Conservation (phyloP, 1,140 invertebrate genomes). For the Drosophila asahinai region DNA sequence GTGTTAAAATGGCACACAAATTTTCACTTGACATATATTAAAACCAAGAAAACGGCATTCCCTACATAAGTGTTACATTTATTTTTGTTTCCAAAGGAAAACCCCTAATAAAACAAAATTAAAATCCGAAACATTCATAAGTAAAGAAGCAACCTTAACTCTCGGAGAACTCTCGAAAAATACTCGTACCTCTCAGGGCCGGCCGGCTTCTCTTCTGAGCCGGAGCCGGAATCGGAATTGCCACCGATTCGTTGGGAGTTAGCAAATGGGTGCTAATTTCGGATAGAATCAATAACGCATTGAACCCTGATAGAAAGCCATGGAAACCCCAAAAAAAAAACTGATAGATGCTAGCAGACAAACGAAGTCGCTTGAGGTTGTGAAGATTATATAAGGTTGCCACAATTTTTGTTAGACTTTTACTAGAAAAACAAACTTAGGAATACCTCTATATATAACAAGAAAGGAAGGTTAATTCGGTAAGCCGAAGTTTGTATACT, state of each 20-base stretch:
- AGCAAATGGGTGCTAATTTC: constrained; percentile 64
- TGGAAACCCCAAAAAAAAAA: constrained; percentile 14
- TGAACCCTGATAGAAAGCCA: constrained; percentile 38
- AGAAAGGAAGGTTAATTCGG: too few relatives aligned
- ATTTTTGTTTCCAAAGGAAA: too few relatives aligned
- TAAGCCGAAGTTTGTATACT: too few relatives aligned
- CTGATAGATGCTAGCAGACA: constrained; percentile 6
- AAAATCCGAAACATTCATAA: background rate
- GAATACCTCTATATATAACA: background rate
- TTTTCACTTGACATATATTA: background rate
- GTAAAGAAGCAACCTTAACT: too few relatives aligned
- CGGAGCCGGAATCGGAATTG: constrained; percentile 35
- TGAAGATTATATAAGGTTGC: constrained; percentile 50
- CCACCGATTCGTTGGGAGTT: constrained; percentile 55
- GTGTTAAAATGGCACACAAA: background rate
- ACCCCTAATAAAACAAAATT: background rate
- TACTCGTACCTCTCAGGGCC: constrained; percentile 1
- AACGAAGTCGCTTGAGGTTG: constrained; percentile 55
- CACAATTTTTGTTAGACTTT: background rate
- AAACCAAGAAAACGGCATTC: too few relatives aligned
- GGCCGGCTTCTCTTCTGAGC: constrained; percentile 13
- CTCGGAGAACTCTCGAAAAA: too few relatives aligned
- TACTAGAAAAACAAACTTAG: too few relatives aligned
- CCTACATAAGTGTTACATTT: too few relatives aligned
- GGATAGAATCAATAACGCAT: constrained; percentile 52